Conservation (phyloP, 2,888 invertebrate genomes). For the Brachyptera risi region DNA sequence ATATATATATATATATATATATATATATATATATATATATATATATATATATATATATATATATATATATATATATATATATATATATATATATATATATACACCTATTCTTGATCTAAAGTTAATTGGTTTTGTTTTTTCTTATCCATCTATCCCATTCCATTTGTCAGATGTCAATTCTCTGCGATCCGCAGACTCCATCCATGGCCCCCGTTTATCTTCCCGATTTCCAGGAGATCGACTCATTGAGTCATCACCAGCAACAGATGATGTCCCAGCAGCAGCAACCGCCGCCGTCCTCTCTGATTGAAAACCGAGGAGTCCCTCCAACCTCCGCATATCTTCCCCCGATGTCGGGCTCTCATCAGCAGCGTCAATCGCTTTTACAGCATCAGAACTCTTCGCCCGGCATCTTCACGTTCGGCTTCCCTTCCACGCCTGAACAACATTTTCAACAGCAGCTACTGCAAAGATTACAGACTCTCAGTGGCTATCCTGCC, state of each 20-base stretch:
- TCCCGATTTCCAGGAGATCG: constrained; percentile 39
- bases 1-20: no score
- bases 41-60: background rate
- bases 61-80: background rate
- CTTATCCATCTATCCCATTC: constrained; percentile 11
- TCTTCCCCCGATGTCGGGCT: constrained; percentile 24
- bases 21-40: no score
- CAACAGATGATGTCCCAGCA: constrained; percentile 27
- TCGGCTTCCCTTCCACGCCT: constrained; percentile 37
- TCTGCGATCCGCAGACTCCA: constrained; percentile 36
- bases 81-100: constrained; percentile 7
- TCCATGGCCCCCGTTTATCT: constrained; percentile 39
- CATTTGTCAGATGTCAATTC: constrained; percentile 31
- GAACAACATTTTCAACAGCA: constrained; percentile 49
- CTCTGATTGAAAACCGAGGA: constrained; percentile 31
- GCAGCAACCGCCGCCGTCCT: constrained; percentile 26
- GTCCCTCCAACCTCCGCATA: constrained; percentile 24
- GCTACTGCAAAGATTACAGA: constrained; percentile 51
- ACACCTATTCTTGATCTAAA: background rate
- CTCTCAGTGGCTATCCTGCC: constrained; percentile 45
- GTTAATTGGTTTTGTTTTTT: constrained; percentile 4
- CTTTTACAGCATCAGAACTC: constrained; percentile 32
- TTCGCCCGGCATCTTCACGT: constrained; percentile 32
- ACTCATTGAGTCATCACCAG: constrained; percentile 36
- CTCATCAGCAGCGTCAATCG: constrained; percentile 32